phyloP scores from a whole-genome alignment of 2,888 invertebrate species.

The Pediacus dermestoides region DNA sequence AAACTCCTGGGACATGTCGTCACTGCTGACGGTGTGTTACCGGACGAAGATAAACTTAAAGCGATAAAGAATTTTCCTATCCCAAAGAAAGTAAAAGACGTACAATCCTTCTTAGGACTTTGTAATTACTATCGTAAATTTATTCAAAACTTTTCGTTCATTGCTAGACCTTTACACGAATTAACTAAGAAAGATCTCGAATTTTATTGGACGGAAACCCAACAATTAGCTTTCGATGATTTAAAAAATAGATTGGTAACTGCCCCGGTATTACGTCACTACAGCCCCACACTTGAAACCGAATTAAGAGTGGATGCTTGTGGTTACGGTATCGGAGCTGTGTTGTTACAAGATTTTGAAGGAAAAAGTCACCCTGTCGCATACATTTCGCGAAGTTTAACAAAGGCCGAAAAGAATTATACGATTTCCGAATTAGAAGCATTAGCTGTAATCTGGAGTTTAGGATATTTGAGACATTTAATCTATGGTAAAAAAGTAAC shows the following conservation, averaged over 20 bases:
- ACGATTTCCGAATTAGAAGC: slow-evolving; percentile 41
- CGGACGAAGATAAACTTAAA: slow-evolving; percentile 12
- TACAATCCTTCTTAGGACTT: slow-evolving; percentile 26
- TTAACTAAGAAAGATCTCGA: slow-evolving; percentile 19
- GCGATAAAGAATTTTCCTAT: slow-evolving; percentile 31
- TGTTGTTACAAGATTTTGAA: slow-evolving; percentile 30
- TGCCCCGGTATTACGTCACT: slow-evolving; percentile 23
- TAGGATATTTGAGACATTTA: slow-evolving; percentile 13
- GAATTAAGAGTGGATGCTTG: slow-evolving; percentile 35
- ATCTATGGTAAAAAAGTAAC: slow-evolving; percentile 7
- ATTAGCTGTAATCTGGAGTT: slow-evolving; percentile 33
- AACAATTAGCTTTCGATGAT: slow-evolving; percentile 4
- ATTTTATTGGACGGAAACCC: slow-evolving; percentile 1
- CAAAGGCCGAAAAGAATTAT: slow-evolving; percentile 35
- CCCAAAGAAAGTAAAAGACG: slow-evolving; percentile 24
- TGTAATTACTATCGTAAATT: slow-evolving; percentile 28
- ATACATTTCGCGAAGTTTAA: slow-evolving; percentile 38
- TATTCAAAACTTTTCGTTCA: slow-evolving; percentile 23
- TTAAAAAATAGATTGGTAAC: slow-evolving; percentile 7
- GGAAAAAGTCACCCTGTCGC: slow-evolving; percentile 29
- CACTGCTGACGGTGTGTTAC: slow-evolving; percentile 10
- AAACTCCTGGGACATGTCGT: slow-evolving; percentile 19
- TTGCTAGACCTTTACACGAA: slow-evolving; percentile 22
- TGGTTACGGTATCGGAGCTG: slow-evolving; percentile 27
- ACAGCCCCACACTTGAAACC: slow-evolving; percentile 22